phyloP scores from a whole-genome alignment of 2,888 invertebrate species.

The Drosophila phalerata region DNA sequence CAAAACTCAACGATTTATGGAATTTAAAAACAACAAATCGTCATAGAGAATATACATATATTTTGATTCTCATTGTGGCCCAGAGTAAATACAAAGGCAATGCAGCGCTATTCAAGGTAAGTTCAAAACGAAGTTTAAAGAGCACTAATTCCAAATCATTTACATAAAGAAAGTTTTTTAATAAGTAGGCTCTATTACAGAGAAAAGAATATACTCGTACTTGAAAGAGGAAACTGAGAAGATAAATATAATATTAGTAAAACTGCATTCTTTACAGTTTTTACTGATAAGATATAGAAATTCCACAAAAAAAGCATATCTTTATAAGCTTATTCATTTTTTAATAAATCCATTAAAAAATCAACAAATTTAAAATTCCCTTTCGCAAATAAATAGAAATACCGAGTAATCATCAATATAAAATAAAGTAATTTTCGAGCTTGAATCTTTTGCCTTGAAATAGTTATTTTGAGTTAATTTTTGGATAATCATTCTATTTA shows the following conservation, averaged over 20 bases:
- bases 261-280: not conserved
- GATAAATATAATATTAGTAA: not conserved
- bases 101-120: constrained; percentile 71
- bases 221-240: not conserved
- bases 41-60: constrained; percentile 37
- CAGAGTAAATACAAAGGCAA: constrained; percentile 67
- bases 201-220: not conserved
- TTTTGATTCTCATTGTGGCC: constrained; percentile 44
- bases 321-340: constrained; percentile 2
- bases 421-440: constrained; percentile 16
- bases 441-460: not conserved
- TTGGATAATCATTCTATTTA: constrained; percentile 65
- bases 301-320: not conserved
- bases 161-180: not conserved
- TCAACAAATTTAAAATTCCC: not conserved
- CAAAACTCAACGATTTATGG: constrained; percentile 54
- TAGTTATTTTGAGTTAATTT: constrained; percentile 42
- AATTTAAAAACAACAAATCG: constrained; percentile 37
- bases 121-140: constrained; percentile 12
- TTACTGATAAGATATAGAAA: not conserved
- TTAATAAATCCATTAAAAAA: constrained; percentile 6
- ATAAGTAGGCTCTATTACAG: not conserved
- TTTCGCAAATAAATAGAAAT: constrained; percentile 13
- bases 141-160: not conserved
- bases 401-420: constrained; percentile 2